These are phyloP conservation scores for Taxidea taxus DNA, from an alignment of 2,113 vertebrate genomes.

Conservation along the genomic window DNA sequence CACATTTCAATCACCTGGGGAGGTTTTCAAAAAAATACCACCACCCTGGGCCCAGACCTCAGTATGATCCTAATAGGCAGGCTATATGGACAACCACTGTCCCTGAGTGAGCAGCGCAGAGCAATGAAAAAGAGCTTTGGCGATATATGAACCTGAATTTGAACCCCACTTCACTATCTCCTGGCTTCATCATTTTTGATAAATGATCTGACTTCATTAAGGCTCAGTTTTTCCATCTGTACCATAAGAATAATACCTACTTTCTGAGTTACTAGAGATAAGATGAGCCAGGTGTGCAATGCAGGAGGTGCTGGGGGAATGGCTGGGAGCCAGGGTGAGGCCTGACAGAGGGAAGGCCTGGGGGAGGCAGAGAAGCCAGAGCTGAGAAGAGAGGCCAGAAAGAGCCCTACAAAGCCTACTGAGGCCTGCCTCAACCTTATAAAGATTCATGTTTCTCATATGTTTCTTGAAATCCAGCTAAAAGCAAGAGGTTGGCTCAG, in stretches of 20 bases:
- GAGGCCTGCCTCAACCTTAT: too few species aligned
- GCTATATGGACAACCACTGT: background rate
- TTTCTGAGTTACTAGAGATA: background rate
- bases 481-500: background rate
- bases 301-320: too few species aligned
- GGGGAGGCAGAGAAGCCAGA: background rate
- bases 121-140: background rate
- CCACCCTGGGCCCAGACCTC: fast-evolving
- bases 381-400: background rate
- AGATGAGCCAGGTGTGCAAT: background rate
- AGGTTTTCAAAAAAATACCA: background rate
- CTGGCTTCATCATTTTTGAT: background rate
- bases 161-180: background rate
- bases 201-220: background rate
- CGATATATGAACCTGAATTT: background rate
- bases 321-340: background rate
- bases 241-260: background rate
- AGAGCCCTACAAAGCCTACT: background rate
- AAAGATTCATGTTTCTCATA: background rate
- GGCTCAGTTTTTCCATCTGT: background rate
- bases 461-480: background rate
- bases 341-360: background rate
- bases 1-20: background rate
- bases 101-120: background rate
- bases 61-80: background rate